Percentiles rank a stretch among this genome's conserved stretches.
Evolutionary conservation across 2,888 invertebrate species (phyloP).

Genomic region (Drosophila maculinotata): DNA sequence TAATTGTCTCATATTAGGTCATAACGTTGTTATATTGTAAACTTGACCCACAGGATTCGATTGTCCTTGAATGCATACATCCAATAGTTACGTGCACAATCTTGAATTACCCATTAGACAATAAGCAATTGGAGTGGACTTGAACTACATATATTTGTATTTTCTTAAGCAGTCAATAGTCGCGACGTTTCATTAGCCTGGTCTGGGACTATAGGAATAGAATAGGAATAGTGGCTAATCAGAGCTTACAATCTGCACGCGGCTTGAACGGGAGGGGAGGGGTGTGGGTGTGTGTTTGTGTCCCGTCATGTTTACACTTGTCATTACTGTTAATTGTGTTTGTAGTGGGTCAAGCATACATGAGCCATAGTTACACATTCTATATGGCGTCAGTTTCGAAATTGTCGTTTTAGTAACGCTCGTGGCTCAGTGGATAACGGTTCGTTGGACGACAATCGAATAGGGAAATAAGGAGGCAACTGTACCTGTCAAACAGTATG

Average conservation of each 20-base stretch:
- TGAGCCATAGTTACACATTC: constrained; percentile 62
- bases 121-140: constrained; percentile 30
- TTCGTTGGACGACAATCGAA: constrained; percentile 28
- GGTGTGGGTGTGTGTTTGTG: constrained; percentile 6
- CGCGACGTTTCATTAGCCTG: constrained; percentile 53
- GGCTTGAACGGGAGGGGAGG: background rate
- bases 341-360: constrained; percentile 61
- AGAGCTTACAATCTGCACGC: constrained; percentile 59
- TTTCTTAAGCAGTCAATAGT: constrained; percentile 58
- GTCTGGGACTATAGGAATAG: constrained; percentile 5
- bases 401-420: constrained; percentile 56
- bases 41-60: constrained; percentile 52
- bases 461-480: background rate
- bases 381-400: constrained; percentile 12
- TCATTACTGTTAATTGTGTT: constrained; percentile 79
- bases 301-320: constrained; percentile 74
- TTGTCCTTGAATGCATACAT: constrained; percentile 54
- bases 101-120: constrained; percentile 17
- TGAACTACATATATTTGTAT: constrained; percentile 56
- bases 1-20: constrained; percentile 38
- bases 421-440: constrained; percentile 40
- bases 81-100: constrained; percentile 17
- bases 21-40: constrained; percentile 17
- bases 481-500: constrained; percentile 44
- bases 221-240: constrained; percentile 41